Conservation (phyloP, 2,113 vertebrate genomes). For the Isurus oxyrinchus region DNA sequence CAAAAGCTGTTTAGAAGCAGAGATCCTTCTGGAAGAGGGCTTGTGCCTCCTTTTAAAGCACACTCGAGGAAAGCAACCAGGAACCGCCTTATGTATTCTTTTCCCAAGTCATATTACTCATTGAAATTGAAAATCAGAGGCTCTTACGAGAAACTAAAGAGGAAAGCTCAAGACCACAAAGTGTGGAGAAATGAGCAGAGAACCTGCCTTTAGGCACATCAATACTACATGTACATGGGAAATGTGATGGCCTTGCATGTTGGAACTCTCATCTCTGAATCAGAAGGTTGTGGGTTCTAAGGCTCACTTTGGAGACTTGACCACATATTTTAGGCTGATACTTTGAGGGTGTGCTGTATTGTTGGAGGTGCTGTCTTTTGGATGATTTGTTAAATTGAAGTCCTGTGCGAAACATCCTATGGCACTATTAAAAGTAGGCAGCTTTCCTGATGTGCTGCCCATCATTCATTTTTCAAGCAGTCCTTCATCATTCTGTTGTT, state of each 20-base stretch:
- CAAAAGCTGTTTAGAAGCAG: too few species aligned
- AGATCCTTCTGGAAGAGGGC: too few species aligned
- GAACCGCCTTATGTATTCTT: too few species aligned
- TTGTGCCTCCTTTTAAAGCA: too few species aligned
- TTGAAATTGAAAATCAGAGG: too few species aligned
- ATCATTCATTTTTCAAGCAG: not conserved
- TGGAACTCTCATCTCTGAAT: not conserved
- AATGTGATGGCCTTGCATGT: not conserved
- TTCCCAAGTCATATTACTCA: too few species aligned
- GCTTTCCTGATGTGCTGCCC: not conserved
- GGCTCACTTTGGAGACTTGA: not conserved
- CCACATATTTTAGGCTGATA: not conserved
- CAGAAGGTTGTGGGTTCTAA: not conserved
- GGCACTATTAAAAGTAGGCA: not conserved
- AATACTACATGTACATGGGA: not conserved
- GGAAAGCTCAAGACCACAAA: too few species aligned
- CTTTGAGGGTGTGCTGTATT: not conserved
- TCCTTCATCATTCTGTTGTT: not conserved
- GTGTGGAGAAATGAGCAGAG: too few species aligned
- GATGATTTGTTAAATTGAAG: not conserved
- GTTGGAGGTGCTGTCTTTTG: not conserved
- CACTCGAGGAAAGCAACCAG: too few species aligned
- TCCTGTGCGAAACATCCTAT: not conserved
- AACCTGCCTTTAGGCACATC: too few species aligned
- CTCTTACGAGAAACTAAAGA: too few species aligned